phyloP scores from a whole-genome alignment of 1,140 invertebrate species.

The Lucilia cuprina region DNA sequence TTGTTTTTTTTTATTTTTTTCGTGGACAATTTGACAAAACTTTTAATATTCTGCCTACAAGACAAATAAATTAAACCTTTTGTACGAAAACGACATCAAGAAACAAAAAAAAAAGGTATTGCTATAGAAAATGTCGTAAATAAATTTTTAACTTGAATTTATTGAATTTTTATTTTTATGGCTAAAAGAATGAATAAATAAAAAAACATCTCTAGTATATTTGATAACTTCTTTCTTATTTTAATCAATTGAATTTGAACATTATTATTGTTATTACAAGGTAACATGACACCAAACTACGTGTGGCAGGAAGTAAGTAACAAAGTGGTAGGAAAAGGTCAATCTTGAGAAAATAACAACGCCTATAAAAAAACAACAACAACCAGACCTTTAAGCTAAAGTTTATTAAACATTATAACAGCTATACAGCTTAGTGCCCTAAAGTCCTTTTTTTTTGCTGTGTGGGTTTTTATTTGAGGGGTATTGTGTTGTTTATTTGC shows the following conservation, averaged over 20 bases:
- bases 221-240: background rate
- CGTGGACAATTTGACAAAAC: too few relatives aligned
- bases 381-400: background rate
- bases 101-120: too few relatives aligned
- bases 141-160: too few relatives aligned
- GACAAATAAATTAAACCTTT: too few relatives aligned
- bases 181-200: too few relatives aligned
- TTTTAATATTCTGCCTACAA: too few relatives aligned
- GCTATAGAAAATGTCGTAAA: too few relatives aligned
- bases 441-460: background rate
- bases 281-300: background rate
- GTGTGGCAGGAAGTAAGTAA: background rate
- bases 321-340: background rate
- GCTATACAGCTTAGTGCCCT: background rate
- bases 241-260: background rate
- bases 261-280: background rate
- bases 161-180: too few relatives aligned
- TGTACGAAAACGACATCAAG: too few relatives aligned
- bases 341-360: background rate
- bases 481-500: background rate
- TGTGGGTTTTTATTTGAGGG: background rate
- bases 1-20: too few relatives aligned
- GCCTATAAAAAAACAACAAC: background rate
- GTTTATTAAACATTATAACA: background rate
- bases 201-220: too few relatives aligned